Evolutionary conservation across 2,797 vertebrate species (phyloP).

Genomic region (Sebastes wilsoni): DNA sequence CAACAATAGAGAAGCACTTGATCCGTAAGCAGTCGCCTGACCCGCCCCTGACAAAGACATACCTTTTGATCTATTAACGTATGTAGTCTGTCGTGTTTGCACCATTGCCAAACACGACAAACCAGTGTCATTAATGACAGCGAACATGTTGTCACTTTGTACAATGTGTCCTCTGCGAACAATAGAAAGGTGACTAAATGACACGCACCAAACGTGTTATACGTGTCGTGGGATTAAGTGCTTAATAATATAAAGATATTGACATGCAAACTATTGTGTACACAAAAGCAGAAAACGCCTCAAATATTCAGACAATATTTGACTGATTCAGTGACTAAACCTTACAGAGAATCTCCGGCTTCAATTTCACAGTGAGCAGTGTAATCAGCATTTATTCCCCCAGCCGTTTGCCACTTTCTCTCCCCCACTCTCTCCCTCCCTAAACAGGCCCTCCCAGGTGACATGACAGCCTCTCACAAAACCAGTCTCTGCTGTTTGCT

Average conservation of each 20-base stretch:
- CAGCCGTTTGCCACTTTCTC: slow-evolving; percentile 13
- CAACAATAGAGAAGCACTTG: slow-evolving; percentile 50
- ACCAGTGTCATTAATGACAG: slow-evolving; percentile 12
- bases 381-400: slow-evolving; percentile 51
- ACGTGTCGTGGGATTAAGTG: background rate
- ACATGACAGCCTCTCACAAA: slow-evolving; percentile 65
- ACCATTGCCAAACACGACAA: slow-evolving; percentile 22
- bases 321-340: slow-evolving; percentile 23
- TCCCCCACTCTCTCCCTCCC: slow-evolving; percentile 20
- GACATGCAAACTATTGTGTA: background rate
- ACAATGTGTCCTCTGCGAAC: slow-evolving; percentile 7
- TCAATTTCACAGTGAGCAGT: slow-evolving; percentile 30
- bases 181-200: background rate
- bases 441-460: slow-evolving; percentile 55
- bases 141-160: slow-evolving; percentile 23
- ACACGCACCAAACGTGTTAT: background rate
- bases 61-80: slow-evolving; percentile 15
- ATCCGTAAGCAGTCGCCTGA: slow-evolving; percentile 16
- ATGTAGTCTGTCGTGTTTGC: background rate
- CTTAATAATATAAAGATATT: background rate
- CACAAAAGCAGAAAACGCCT: background rate
- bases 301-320: background rate
- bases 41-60: background rate
- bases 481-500: slow-evolving; percentile 69
- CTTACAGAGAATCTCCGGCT: slow-evolving; percentile 18